Base-by-base conservation (phyloP, 2,113 vertebrate genomes). In the Brienomyrus longianalis region DNA sequence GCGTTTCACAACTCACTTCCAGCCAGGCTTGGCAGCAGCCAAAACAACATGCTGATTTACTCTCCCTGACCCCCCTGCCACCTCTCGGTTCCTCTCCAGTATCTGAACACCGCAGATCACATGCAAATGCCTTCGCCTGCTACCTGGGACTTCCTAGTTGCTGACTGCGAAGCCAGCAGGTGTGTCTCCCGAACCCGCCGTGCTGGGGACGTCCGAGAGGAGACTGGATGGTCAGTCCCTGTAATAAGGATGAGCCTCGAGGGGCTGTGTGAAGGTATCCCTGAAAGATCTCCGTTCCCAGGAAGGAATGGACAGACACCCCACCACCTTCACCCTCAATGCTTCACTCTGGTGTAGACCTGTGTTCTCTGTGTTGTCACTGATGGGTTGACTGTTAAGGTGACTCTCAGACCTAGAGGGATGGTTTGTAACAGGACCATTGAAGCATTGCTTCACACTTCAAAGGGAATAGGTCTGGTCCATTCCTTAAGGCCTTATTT, bases 91-190 rank as follows among this genome's bases (percentile, higher is more conserved):
- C 43, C 48, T 10, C 89, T 89, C 43, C 84, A 43, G 45, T 47
- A 85, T 89, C 84, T 86, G n/a, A 86, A 89, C 50, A 10, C 59
- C 47, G 4, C 13, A 84, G 17, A 62, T 86, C 15, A 84, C n/a
- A 90, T 90, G 47, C 83, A 90, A 90, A 86, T 56, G 35, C 47
- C 13, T 89, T 35, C n/a, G 6, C 7, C 31, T n/a, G n/a, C 89
- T 62, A 77, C 47, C 45, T 51, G 59, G 84, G 83, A 90, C 89
- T 90, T 87, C 45, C 59, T 90, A 13, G 8, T 74, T 43, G 15
- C 51, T 10, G 31, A 87, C 52, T 6, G 52, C 3, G 8, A 45
- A 62, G 27, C 52, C 31, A 31, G 50, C 15, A 50, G 54, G 85
- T 4, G 23, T 2, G 80, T 48, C 43, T n/a, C 19, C 19, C 17